Percentiles rank a stretch among this genome's conserved stretches.
Conservation (phyloP, 2,888 invertebrate genomes). For the Epirrhoe alternata region DNA sequence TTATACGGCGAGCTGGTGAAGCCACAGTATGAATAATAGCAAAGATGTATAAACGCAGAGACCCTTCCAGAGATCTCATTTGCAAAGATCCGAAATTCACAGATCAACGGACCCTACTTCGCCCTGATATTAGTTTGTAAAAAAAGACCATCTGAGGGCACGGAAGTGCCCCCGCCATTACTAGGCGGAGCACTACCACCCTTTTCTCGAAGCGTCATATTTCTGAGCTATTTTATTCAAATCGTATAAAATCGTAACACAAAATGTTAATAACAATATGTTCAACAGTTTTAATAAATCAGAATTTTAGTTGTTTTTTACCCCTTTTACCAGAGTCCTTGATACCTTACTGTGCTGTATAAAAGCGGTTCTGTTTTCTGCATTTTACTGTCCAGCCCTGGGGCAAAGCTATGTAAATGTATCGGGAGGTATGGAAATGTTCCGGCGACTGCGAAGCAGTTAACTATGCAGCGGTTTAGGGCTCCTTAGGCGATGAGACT, state of each 20-base stretch:
- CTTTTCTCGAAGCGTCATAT: too few relatives aligned
- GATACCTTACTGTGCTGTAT: conserved; percentile 5
- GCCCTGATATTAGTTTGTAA: too few relatives aligned
- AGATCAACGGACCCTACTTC: too few relatives aligned
- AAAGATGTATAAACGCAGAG: conserved; percentile 13
- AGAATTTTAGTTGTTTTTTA: too few relatives aligned
- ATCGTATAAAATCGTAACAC: too few relatives aligned
- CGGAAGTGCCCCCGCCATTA: too few relatives aligned
- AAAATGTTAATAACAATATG: too few relatives aligned
- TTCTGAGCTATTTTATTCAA: too few relatives aligned
- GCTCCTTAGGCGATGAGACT: conserved; percentile 33
- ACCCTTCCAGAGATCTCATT: conserved; percentile 7
- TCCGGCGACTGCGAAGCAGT: conserved; percentile 42
- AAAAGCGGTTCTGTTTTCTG: conserved; percentile 48
- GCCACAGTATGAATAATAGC: conserved; percentile 51
- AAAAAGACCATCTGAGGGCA: too few relatives aligned
- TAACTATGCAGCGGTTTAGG: conserved; percentile 34
- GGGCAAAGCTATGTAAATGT: conserved; percentile 67
- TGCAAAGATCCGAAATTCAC: too few relatives aligned
- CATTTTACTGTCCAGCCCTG: conserved; percentile 61
- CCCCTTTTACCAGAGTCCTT: neutral
- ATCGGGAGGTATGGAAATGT: conserved; percentile 67
- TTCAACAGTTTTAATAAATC: too few relatives aligned
- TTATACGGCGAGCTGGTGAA: conserved; percentile 49
- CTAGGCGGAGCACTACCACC: too few relatives aligned